These are phyloP conservation scores for Melanotaenia trifasciata DNA, from an alignment of 2,797 vertebrate species.

Conservation along the genomic window DNA sequence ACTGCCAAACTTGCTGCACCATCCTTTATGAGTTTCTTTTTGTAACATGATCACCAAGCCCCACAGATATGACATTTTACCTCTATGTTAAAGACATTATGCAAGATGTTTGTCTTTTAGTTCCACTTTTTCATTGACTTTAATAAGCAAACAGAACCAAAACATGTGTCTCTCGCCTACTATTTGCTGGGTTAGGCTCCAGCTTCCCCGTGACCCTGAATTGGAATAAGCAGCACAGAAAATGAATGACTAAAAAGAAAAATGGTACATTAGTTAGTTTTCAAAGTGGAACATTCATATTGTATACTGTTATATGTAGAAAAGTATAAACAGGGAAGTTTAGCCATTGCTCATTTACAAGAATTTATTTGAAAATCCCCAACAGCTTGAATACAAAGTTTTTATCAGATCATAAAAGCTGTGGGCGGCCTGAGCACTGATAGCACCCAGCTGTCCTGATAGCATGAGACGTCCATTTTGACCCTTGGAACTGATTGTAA, in stretches of 20 bases:
- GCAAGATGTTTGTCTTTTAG: neutral
- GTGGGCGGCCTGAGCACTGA: slow-evolving; percentile 4
- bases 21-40: neutral
- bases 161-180: no score
- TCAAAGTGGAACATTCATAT: neutral
- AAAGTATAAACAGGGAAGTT: neutral
- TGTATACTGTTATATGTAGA: neutral
- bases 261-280: neutral
- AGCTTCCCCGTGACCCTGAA: no score
- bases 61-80: neutral
- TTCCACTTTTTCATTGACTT: neutral
- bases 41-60: neutral
- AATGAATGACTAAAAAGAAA: no score
- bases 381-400: neutral
- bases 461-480: neutral
- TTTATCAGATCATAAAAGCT: slow-evolving; percentile 48
- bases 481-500: neutral
- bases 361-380: slow-evolving; percentile 37
- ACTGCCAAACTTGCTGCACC: neutral
- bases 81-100: neutral
- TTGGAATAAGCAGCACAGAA: no score
- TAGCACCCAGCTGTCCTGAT: neutral
- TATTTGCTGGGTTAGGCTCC: no score
- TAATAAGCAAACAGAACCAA: neutral
- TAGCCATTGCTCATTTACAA: slow-evolving; percentile 39